phyloP scores from a whole-genome alignment of 2,888 invertebrate genomes.

The Pyrocoelia pectoralis region DNA sequence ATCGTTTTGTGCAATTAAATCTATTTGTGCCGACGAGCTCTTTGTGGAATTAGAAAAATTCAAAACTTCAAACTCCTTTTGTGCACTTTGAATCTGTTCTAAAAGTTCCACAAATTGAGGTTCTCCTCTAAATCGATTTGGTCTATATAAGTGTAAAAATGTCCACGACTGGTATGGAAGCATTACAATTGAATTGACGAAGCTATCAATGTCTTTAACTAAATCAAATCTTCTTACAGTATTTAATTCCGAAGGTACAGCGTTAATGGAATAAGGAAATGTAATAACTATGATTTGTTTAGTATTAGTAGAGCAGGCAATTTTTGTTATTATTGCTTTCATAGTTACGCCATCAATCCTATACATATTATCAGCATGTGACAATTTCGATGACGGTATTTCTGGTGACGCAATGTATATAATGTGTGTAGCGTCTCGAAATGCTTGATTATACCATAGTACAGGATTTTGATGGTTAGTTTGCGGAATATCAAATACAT shows the following conservation, averaged over 20 bases:
- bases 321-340: conserved; percentile 19
- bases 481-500: conserved; percentile 23
- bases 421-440: conserved; percentile 25
- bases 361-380: conserved; percentile 16
- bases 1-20: conserved; percentile 2
- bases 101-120: conserved; percentile 21
- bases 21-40: conserved; percentile 9
- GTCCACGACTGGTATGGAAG: conserved; percentile 23
- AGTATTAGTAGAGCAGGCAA: conserved; percentile 6
- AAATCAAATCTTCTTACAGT: conserved; percentile 18
- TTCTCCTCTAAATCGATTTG: conserved; percentile 18
- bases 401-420: conserved; percentile 29
- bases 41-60: neutral
- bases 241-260: conserved; percentile 13
- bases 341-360: conserved; percentile 16
- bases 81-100: conserved; percentile 10
- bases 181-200: conserved; percentile 18
- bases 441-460: conserved; percentile 25
- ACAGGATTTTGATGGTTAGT: conserved; percentile 29
- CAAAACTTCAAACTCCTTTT: conserved; percentile 20
- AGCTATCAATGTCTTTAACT: conserved; percentile 24
- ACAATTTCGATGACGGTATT: neutral
- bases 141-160: conserved; percentile 19
- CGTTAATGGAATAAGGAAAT: conserved; percentile 24
- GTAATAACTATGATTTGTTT: conserved; percentile 25